Evolutionary conservation across 2,113 vertebrate genomes (phyloP), one percentile per base, ranked within the genome.

Genomic region (Clarias gariepinus): DNA sequence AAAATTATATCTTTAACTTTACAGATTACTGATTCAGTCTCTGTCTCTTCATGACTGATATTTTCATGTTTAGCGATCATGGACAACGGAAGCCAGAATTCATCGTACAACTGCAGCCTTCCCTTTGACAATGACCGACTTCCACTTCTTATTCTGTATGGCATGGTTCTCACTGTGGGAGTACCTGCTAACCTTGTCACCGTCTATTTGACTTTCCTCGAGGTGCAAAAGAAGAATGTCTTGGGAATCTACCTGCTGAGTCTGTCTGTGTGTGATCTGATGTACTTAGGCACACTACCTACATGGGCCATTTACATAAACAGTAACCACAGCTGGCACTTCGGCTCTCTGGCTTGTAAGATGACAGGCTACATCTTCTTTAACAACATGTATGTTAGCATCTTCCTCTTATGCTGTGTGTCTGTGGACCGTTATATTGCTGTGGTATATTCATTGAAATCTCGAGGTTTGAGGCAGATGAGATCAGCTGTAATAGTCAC

Each of bases 311-410:
- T 92, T 28, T 98, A 98, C 0, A 91, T 97, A 41, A 73, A 83
- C 86, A 30, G 87, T 0, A 0, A 4, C 0, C 97, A 97, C 91
- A 82, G 7, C 1, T 97, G 98, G 98, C 84, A 61, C 6, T 89
- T 97, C 33, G 96, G 96, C 76, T 9, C 71, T 47, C 1, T 0
- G 0, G 82, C 92, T 55, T 99, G 98, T 93, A 93, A n/a, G 60
- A 0, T 93, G 33, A 96, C 95, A 0, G 96, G 95, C 57, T 98
- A 94, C 82, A 74, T 98, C 58, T 99, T 99, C 61, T 99, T 99
- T 92, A 98, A 97, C 94, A 99, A 97, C 92, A 96, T 99, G 92
- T 99, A 99, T 78, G 80, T 97, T 87, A 99, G 98, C 85, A 97
- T 99, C 85, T 91, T 95, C 0, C 85, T 99, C 23, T 91, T 99